Evolutionary conservation across 2,113 vertebrate species (phyloP), one percentile per base, ranked within the genome.

Genomic region (Oreochromis spilurus): DNA sequence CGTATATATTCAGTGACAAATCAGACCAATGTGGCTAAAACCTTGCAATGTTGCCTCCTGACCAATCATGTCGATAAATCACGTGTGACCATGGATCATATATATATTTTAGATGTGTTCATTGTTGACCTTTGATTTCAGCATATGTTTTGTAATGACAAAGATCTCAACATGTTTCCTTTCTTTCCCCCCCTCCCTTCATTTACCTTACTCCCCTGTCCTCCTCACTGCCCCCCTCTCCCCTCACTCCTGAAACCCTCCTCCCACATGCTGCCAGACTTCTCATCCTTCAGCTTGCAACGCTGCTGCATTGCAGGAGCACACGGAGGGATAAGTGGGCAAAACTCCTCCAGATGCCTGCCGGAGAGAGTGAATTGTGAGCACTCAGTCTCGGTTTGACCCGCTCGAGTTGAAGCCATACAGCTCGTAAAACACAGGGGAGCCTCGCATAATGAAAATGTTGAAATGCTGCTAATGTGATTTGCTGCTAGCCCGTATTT

Each of bases 281-380:
- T 89, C 85, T 89, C 86, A 77, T 92, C 90, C 94, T 91, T 95
- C 92, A 95, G 92, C 93, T 94, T 87, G 88, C 89, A 93, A 90
- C 84, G 82, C 90, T 93, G 94, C 89, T 94, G 95, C 95, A 89
- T 86, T 94, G 92, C 93, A 90, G 95, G 94, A 96, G 96, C 93
- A 90, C 92, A 93, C 55, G 82, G 87, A 94, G 93, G 36, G 89
- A 84, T 87, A 88, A 93, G 87, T 88, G 93, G 92, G 93, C 72
- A 85, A 79, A 85, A 77, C 89, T 58, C 89, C 83, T 94, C 93
- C 92, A 90, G 94, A 90, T 72, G 90, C 82, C 89, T 88, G 82
- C 93, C 87, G 89, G 88, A 90, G 89, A 91, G 93, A 84, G 93
- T 88, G 91, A 88, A 91, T 65, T 91, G 92, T 94, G 95, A 94